phyloP scores from a whole-genome alignment of 2,797 vertebrate species.

The Pseudomugil tenellus region DNA sequence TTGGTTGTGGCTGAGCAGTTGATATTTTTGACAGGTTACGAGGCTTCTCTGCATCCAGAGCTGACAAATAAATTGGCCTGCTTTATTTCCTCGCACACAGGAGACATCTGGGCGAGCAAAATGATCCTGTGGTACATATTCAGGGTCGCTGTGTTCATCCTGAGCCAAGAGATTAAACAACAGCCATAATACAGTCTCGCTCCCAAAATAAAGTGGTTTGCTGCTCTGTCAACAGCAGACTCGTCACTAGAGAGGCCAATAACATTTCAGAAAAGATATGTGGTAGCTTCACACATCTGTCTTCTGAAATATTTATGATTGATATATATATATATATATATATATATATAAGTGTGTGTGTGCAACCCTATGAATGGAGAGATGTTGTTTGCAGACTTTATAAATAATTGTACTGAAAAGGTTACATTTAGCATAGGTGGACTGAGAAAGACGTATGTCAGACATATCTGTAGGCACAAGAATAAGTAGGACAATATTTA shows the following conservation, averaged over 20 bases:
- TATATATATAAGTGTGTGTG: background rate
- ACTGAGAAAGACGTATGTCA: constrained; percentile 27
- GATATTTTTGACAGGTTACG: constrained; percentile 43
- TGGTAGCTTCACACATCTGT: constrained; percentile 49
- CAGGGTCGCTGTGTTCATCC: constrained; percentile 36
- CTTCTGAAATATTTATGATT: constrained; percentile 71
- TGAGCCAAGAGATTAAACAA: constrained; percentile 57
- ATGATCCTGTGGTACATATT: constrained; percentile 35
- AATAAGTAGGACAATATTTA: constrained; percentile 14
- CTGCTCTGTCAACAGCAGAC: constrained; percentile 58
- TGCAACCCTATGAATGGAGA: constrained; percentile 4
- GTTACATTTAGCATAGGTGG: constrained; percentile 69
- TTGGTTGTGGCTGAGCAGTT: constrained; percentile 43
- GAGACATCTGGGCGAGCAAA: constrained; percentile 30
- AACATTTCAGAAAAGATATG: constrained; percentile 64
- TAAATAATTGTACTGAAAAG: constrained; percentile 75
- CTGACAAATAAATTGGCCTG: constrained; percentile 22
- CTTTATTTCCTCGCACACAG: constrained; percentile 7
- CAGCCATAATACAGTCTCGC: constrained; percentile 46
- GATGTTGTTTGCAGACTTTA: constrained; percentile 47
- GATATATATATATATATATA: constrained; percentile 12
- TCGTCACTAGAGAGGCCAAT: constrained; percentile 23
- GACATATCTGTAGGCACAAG: constrained; percentile 12
- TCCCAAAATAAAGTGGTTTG: constrained; percentile 52
- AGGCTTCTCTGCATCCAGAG: constrained; percentile 7